Conservation (phyloP, 2,797 vertebrate genomes). For the Sebastes paucispinis region DNA sequence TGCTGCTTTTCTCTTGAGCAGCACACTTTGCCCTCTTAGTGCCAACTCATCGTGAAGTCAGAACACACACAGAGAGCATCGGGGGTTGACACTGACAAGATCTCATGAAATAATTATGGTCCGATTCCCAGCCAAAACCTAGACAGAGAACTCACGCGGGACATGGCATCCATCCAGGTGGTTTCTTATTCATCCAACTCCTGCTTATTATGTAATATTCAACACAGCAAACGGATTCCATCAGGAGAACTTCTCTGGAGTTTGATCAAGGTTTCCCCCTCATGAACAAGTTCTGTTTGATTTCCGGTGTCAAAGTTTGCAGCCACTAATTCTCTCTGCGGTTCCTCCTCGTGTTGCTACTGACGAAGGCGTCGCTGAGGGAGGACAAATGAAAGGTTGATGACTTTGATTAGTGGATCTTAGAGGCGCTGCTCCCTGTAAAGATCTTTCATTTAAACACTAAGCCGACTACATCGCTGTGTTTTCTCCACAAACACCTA, state of each 20-base stretch:
- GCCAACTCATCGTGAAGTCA: slow-evolving; percentile 43
- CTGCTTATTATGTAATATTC: slow-evolving; percentile 39
- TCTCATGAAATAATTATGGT: slow-evolving; percentile 66
- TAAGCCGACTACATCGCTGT: not conserved
- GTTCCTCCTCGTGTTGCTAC: not conserved
- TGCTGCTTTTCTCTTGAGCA: slow-evolving; percentile 47
- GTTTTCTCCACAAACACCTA: not conserved
- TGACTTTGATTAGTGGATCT: slow-evolving; percentile 31
- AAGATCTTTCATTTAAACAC: slow-evolving; percentile 22
- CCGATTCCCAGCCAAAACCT: slow-evolving; percentile 46
- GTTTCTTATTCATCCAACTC: slow-evolving; percentile 49
- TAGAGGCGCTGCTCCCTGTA: not conserved
- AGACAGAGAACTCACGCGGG: slow-evolving; percentile 34
- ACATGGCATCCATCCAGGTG: slow-evolving; percentile 40
- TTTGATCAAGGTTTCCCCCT: slow-evolving; percentile 16
- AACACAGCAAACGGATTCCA: slow-evolving; percentile 32
- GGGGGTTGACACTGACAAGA: slow-evolving; percentile 59
- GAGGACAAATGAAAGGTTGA: not conserved
- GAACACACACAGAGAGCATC: slow-evolving; percentile 53
- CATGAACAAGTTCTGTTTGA: not conserved
- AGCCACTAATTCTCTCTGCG: not conserved
- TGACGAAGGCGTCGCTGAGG: not conserved
- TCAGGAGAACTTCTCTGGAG: not conserved
- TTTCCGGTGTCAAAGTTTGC: not conserved
- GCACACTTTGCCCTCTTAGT: slow-evolving; percentile 57